A percentile compares a stretch with the other conserved stretches of the same genome.
phyloP scores from a whole-genome alignment of 2,113 vertebrate species.

The Salvelinus fontinalis region DNA sequence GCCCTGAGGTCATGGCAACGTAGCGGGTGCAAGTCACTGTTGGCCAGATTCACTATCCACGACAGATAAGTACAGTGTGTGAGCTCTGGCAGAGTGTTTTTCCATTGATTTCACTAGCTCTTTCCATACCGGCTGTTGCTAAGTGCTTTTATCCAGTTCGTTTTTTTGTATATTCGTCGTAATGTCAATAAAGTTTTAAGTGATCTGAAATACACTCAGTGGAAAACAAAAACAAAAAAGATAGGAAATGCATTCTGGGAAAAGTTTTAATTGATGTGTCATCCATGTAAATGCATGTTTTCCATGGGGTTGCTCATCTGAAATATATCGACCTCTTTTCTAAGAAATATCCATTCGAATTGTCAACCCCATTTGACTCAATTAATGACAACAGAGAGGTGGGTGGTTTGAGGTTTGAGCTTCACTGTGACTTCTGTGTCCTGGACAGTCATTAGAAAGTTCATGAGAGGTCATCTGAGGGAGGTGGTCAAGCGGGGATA shows the following conservation, averaged over 20 bases:
- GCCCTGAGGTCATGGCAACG: background rate
- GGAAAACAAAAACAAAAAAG: slow-evolving; percentile 3
- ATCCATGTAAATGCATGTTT: slow-evolving; percentile 22
- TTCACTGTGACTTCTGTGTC: slow-evolving; percentile 36
- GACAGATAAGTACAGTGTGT: slow-evolving; percentile 30
- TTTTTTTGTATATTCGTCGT: slow-evolving; percentile 9
- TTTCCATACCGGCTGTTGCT: background rate
- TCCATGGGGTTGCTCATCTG: slow-evolving; percentile 2
- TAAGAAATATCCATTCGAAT: background rate
- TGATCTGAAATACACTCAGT: slow-evolving; percentile 18
- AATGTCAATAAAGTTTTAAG: slow-evolving; percentile 41
- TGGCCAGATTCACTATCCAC: slow-evolving; percentile 15
- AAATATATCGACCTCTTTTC: slow-evolving; percentile 15
- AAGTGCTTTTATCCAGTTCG: slow-evolving; percentile 36
- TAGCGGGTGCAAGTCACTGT: background rate
- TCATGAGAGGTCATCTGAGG: too few species aligned
- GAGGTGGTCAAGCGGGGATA: too few species aligned
- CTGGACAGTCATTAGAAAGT: slow-evolving; percentile 1
- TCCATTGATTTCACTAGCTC: slow-evolving; percentile 33
- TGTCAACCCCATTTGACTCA: background rate
- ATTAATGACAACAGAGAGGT: background rate
- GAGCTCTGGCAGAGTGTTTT: slow-evolving; percentile 25
- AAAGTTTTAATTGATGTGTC: slow-evolving; percentile 26
- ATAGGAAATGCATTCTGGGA: slow-evolving; percentile 12
- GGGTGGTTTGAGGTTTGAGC: slow-evolving; percentile 28